Percentiles rank a stretch among this genome's conserved stretches.
These are phyloP conservation scores for Parasteatoda tepidariorum DNA, from an alignment of 1,140 invertebrate genomes.

Conservation along the genomic window DNA sequence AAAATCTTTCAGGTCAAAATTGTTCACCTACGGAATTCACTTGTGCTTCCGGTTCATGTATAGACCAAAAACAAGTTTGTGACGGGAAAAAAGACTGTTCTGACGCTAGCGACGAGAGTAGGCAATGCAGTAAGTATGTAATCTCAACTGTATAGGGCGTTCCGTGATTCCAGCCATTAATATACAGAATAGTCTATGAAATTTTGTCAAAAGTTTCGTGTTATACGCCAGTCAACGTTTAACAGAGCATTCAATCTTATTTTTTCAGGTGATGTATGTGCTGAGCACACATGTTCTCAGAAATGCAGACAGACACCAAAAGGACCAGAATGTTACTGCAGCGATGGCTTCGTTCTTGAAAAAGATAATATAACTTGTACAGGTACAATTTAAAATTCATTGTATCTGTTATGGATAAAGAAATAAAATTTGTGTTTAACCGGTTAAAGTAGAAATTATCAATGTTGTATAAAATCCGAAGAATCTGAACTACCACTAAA, in stretches of 20 bases:
- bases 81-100: conserved; percentile 75
- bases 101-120: conserved; percentile 77
- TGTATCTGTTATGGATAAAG: neutral
- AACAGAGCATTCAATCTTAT: neutral
- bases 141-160: no score
- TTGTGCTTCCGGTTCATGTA: conserved; percentile 73
- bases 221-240: neutral
- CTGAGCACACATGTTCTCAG: conserved; percentile 69
- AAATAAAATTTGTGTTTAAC: neutral
- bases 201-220: neutral
- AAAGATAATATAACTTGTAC: conserved; percentile 68
- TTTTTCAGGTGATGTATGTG: conserved; percentile 63
- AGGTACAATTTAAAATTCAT: conserved; percentile 65
- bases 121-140: conserved; percentile 70
- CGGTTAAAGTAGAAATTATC: no score
- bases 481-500: no score
- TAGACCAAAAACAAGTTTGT: conserved; percentile 72
- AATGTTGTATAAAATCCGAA: no score
- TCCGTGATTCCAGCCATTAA: neutral
- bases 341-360: conserved; percentile 68
- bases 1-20: neutral
- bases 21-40: conserved; percentile 65
- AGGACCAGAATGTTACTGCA: conserved; percentile 70
- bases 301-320: conserved; percentile 69
- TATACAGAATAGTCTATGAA: neutral